Conservation (phyloP, 2,113 vertebrate species). For the Neomonachus schauinslandi region DNA sequence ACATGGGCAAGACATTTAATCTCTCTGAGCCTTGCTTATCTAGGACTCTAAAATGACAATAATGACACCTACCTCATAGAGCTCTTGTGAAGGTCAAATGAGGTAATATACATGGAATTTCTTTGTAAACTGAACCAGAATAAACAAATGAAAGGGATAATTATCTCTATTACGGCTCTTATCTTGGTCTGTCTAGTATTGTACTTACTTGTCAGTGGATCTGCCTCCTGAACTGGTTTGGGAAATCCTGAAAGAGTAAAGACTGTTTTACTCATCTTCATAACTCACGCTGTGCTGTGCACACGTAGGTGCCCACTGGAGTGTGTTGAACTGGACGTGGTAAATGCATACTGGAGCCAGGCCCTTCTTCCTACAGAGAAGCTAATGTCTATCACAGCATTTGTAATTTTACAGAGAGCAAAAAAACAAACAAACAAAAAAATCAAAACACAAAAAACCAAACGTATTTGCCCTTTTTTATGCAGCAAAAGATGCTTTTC, state of each 20-base stretch:
- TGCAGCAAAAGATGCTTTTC: slow-evolving; percentile 5
- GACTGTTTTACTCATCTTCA: too few species aligned
- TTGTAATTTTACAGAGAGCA: not conserved
- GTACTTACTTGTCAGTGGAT: not conserved
- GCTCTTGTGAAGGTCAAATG: not conserved
- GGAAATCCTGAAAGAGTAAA: not conserved
- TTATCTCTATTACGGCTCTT: not conserved
- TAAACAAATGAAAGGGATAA: not conserved
- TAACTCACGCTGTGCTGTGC: not conserved
- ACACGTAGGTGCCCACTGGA: rapidly evolving
- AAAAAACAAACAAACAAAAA: not conserved
- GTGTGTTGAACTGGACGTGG: not conserved
- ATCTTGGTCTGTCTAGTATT: not conserved
- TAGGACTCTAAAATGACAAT: not conserved
- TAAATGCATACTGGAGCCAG: not conserved
- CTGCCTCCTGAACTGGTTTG: not conserved
- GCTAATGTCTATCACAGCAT: not conserved
- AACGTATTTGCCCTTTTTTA: not conserved
- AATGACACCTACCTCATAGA: not conserved
- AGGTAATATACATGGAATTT: not conserved
- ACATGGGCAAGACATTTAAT: not conserved
- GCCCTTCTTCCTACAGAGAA: not conserved
- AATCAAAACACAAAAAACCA: not conserved
- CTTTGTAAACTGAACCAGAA: not conserved
- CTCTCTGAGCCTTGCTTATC: not conserved